Conservation (phyloP, 2,888 invertebrate species). For the Drosophila demipolita region DNA sequence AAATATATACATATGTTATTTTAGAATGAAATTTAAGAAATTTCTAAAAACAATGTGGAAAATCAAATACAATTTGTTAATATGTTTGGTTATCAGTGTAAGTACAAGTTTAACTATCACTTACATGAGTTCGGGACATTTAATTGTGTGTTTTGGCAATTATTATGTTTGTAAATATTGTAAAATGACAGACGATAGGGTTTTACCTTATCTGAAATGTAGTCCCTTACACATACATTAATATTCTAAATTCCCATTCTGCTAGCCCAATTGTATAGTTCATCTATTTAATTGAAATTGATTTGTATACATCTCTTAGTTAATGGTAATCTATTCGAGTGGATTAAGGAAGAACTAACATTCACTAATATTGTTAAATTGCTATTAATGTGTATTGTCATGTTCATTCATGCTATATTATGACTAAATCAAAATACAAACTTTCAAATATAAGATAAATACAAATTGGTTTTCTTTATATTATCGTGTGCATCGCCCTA, state of each 20-base stretch:
- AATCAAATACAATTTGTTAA: constrained; percentile 40
- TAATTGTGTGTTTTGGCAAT: constrained; percentile 58
- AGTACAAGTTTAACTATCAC: constrained; percentile 54
- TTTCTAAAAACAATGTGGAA: constrained; percentile 29
- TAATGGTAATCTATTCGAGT: constrained; percentile 40
- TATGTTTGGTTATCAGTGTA: constrained; percentile 41
- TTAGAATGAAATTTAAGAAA: constrained; percentile 10
- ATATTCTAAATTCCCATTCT: constrained; percentile 34
- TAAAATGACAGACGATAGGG: constrained; percentile 54
- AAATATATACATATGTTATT: constrained; percentile 30
- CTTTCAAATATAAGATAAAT: constrained; percentile 66
- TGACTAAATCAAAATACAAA: constrained; percentile 68
- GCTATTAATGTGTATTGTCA: constrained; percentile 53
- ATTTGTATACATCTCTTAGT: constrained; percentile 53
- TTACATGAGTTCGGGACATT: constrained; percentile 43
- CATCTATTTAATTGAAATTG: constrained; percentile 54
- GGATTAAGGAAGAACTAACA: constrained; percentile 28
- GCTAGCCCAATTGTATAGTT: constrained; percentile 66
- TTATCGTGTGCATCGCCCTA: neutral
- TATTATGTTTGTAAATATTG: constrained; percentile 73
- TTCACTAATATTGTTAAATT: constrained; percentile 61
- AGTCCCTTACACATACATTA: constrained; percentile 3
- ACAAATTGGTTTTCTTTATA: constrained; percentile 10
- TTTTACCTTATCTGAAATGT: constrained; percentile 28
- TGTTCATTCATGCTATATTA: constrained; percentile 55